phyloP scores from a whole-genome alignment of 1,140 invertebrate genomes.

The Lordiphosa clarofinis region DNA sequence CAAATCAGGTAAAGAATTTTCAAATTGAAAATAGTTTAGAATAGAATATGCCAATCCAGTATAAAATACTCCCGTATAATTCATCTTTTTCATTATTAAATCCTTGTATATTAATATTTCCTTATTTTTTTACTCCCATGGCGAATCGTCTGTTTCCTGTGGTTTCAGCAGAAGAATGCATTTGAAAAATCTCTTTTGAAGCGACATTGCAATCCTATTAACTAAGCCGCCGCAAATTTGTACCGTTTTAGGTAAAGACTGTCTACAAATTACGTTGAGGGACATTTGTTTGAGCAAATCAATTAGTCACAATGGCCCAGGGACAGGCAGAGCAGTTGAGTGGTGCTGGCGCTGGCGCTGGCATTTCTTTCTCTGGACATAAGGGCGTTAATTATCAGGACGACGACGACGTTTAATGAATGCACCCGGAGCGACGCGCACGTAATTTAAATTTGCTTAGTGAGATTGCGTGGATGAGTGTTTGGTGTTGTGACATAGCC shows the following conservation, averaged over 20 bases:
- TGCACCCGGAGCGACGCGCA: conserved; percentile 62
- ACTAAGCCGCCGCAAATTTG: conserved; percentile 61
- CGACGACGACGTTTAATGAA: conserved; percentile 63
- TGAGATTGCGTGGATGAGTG: conserved; percentile 51
- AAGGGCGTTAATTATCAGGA: conserved; percentile 74
- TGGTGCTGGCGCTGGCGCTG: conserved; percentile 1
- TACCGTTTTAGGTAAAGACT: conserved; percentile 12
- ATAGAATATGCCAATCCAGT: too few relatives aligned
- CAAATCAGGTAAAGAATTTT: too few relatives aligned
- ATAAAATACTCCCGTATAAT: too few relatives aligned
- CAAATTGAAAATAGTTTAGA: too few relatives aligned
- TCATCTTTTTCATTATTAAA: not conserved
- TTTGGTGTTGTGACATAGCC: conserved; percentile 35
- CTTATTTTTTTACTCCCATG: conserved; percentile 28
- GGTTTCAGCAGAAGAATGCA: not conserved
- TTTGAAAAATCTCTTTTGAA: conserved; percentile 22
- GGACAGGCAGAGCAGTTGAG: conserved; percentile 30
- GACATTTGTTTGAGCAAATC: conserved; percentile 58
- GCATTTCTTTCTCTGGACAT: conserved; percentile 31
- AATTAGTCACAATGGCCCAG: conserved; percentile 68
- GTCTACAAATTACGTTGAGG: conserved; percentile 20
- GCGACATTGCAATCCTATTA: conserved; percentile 52
- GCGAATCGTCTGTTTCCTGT: conserved; percentile 16
- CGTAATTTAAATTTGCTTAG: conserved; percentile 76
- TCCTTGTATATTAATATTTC: conserved; percentile 14